A percentile compares a stretch with the other conserved stretches of the same genome.
Conservation (phyloP, 2,888 invertebrate species). For the Caenorhabditis sp. region DNA sequence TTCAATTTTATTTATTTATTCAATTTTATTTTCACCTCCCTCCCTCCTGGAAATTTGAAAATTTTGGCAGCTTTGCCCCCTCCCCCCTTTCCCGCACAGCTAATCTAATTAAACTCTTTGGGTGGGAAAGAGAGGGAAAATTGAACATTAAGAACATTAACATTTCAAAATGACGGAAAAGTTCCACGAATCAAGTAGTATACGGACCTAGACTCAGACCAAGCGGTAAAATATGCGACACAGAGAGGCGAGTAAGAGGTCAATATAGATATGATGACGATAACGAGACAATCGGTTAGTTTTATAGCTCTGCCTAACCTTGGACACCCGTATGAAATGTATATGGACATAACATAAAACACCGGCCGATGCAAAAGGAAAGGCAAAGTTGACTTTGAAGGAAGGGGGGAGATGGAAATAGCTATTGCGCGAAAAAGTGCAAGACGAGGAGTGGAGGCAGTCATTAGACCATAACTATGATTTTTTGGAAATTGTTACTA, state of each 20-base stretch:
- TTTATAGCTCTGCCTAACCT: conserved; percentile 60
- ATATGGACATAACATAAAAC: conserved; percentile 60
- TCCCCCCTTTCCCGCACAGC: conserved; percentile 6
- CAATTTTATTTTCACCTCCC: too few species aligned
- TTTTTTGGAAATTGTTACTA: too few species aligned
- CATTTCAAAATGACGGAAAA: too few species aligned
- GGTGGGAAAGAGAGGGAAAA: background rate
- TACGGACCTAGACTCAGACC: background rate
- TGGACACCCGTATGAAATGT: conserved; percentile 59
- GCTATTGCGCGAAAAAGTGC: too few species aligned
- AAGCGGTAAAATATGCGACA: background rate
- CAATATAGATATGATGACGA: conserved; percentile 62
- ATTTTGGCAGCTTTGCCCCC: too few species aligned
- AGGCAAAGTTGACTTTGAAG: too few species aligned
- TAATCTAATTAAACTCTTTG: conserved; percentile 58
- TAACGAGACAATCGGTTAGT: conserved; percentile 59
- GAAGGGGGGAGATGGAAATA: too few species aligned
- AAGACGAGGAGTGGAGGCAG: too few species aligned
- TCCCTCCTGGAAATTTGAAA: conserved; percentile 38
- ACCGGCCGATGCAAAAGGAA: background rate
- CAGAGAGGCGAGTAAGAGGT: conserved; percentile 24
- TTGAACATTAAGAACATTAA: too few species aligned
- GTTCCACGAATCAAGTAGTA: conserved; percentile 38
- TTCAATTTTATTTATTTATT: conserved; percentile 39
- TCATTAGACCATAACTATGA: too few species aligned